Evolutionary conservation across 2,113 vertebrate genomes (phyloP).

Genomic region (Labeo catla): DNA sequence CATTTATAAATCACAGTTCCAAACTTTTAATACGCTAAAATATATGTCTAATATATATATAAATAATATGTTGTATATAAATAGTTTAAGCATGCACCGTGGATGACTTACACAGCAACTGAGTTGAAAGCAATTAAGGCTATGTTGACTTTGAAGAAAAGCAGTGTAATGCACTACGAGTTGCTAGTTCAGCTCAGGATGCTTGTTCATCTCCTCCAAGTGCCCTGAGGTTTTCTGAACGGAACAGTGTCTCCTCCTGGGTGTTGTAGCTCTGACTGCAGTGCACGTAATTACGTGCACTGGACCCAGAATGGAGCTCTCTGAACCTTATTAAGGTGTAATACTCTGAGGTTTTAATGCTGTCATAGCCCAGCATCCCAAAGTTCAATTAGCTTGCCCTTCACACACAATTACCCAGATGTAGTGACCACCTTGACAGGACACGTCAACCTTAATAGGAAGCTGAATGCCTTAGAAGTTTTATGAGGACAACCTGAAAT

Average conservation of each 20-base stretch:
- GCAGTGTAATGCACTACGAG: neutral
- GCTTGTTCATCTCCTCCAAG: constrained; percentile 6
- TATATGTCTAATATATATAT: neutral
- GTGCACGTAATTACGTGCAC: constrained; percentile 72
- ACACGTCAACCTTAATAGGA: constrained; percentile 42
- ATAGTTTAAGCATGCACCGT: neutral
- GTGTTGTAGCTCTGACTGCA: constrained; percentile 20
- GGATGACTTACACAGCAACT: neutral
- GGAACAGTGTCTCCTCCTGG: constrained; percentile 43
- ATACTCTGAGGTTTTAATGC: constrained; percentile 57
- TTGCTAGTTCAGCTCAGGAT: neutral
- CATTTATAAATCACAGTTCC: neutral
- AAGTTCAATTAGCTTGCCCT: constrained; percentile 49
- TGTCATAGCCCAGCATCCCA: constrained; percentile 31
- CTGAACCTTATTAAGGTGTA: constrained; percentile 68
- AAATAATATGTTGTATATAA: neutral
- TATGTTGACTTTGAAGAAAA: neutral
- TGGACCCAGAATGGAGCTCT: constrained; percentile 61
- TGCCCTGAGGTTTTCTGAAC: constrained; percentile 14
- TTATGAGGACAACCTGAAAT: constrained; percentile 4
- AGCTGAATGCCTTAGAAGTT: neutral
- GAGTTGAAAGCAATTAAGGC: neutral
- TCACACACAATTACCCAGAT: constrained; percentile 42
- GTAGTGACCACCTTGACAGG: constrained; percentile 33
- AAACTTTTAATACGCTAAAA: neutral